A percentile compares a stretch with the other conserved stretches of the same genome.
These are phyloP conservation scores for Oryzias sinensis DNA, from an alignment of 2,797 vertebrate genomes.

Conservation along the genomic window DNA sequence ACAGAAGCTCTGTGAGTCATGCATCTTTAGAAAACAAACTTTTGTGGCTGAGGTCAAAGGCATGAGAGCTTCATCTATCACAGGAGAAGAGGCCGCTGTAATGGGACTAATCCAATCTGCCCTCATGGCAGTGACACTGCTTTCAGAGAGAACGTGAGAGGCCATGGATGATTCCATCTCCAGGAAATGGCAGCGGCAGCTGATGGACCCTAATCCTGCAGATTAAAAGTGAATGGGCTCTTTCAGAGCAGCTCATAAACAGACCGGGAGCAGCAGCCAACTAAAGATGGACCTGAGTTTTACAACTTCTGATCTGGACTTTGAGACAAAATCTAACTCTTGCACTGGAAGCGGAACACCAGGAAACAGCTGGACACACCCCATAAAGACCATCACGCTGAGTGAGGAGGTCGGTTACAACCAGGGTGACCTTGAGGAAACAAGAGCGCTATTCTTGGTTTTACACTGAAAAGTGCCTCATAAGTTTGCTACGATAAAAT, in stretches of 20 bases:
- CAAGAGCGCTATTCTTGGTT: conserved; percentile 38
- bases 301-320: conserved; percentile 17
- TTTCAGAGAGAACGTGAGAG: conserved; percentile 7
- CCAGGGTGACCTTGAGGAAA: conserved; percentile 39
- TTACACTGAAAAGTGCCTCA: conserved; percentile 29
- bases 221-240: conserved; percentile 59
- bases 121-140: conserved; percentile 20
- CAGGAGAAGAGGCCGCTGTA: conserved; percentile 22
- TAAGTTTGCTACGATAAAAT: conserved; percentile 4
- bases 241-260: conserved; percentile 42
- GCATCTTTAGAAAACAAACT: conserved; percentile 3
- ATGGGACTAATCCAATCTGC: conserved; percentile 44
- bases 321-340: conserved; percentile 12
- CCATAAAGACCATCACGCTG: conserved; percentile 3
- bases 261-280: conserved; percentile 30
- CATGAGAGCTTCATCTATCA: conserved; percentile 28
- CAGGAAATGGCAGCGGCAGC: conserved; percentile 64
- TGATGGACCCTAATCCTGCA: conserved; percentile 57
- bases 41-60: conserved; percentile 8
- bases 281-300: conserved; percentile 19
- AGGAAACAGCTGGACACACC: conserved; percentile 35
- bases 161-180: conserved; percentile 4
- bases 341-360: not conserved
- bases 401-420: conserved; percentile 21
- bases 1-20: not conserved